These are phyloP conservation scores for Amiota mariae DNA, from an alignment of 2,888 invertebrate species.

Conservation along the genomic window DNA sequence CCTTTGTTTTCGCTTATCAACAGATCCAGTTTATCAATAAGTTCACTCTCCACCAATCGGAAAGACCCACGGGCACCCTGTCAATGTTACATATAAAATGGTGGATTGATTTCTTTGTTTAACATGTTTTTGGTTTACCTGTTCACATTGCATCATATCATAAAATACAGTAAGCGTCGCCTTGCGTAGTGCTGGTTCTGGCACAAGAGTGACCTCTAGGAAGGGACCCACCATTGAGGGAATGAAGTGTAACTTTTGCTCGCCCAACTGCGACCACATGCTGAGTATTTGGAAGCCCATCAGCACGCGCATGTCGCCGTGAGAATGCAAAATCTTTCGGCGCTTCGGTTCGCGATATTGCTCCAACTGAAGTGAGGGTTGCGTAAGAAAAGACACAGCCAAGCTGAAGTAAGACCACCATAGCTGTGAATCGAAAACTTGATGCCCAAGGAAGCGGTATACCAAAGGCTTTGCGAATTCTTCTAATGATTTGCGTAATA, in stretches of 20 bases:
- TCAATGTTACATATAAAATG: neutral
- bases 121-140: constrained; percentile 62
- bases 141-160: constrained; percentile 96
- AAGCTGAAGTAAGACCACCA: constrained; percentile 87
- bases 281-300: constrained; percentile 94
- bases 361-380: constrained; percentile 86
- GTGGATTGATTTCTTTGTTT: no score
- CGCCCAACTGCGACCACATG: constrained; percentile 92
- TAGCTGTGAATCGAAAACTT: constrained; percentile 84
- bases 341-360: constrained; percentile 86
- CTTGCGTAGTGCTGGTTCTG: constrained; percentile 87
- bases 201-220: constrained; percentile 92
- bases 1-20: constrained; percentile 94
- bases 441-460: constrained; percentile 84
- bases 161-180: constrained; percentile 94
- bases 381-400: constrained; percentile 86
- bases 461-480: constrained; percentile 91
- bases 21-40: constrained; percentile 94
- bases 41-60: constrained; percentile 91
- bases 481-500: constrained; percentile 87
- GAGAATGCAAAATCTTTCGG: constrained; percentile 84
- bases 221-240: constrained; percentile 95
- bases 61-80: constrained; percentile 86
- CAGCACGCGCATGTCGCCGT: constrained; percentile 91
- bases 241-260: constrained; percentile 90